Evolutionary conservation across 2,113 vertebrate genomes (phyloP), one percentile per base, ranked within the genome.

Genomic region (Corydoras sp.): DNA sequence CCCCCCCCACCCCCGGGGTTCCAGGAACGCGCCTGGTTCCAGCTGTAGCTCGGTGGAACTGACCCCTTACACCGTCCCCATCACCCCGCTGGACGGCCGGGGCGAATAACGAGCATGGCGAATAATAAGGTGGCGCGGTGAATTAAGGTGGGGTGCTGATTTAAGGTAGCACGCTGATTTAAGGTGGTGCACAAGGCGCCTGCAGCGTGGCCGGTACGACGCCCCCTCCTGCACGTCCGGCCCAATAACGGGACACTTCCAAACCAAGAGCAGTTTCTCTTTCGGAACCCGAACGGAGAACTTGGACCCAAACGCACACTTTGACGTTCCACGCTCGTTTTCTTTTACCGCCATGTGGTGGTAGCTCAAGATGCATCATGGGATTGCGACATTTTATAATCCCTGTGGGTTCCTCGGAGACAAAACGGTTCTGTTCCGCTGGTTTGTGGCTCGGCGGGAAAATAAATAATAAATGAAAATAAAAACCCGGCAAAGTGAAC

Each of bases 91-190:
- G n/a, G n/a, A n/a, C n/a, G n/a, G n/a, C n/a, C n/a, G n/a, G n/a
- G n/a, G n/a, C n/a, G n/a, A n/a, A n/a, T n/a, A n/a, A n/a, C n/a
- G n/a, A n/a, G n/a, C n/a, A n/a, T n/a, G n/a, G n/a, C n/a, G n/a
- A n/a, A n/a, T n/a, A n/a, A n/a, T n/a, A n/a, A n/a, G n/a, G n/a
- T n/a, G n/a, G n/a, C n/a, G n/a, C n/a, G n/a, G n/a, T n/a, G n/a
- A n/a, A n/a, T n/a, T n/a, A n/a, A n/a, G n/a, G n/a, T n/a, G n/a
- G n/a, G n/a, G n/a, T n/a, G n/a, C n/a, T n/a, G 62, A 65, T 75
- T 67, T 77, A 79, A 77, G 73, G 75, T 77, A 77, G 75, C 66
- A 64, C 58, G 72, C 65, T 75, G 69, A 62, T 76, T 69, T 9
- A 72, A 72, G 72, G 56, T 43, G 72, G 69, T 54, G 73, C n/a